phyloP scores from a whole-genome alignment of 2,888 invertebrate species.

The Gari tellinella region DNA sequence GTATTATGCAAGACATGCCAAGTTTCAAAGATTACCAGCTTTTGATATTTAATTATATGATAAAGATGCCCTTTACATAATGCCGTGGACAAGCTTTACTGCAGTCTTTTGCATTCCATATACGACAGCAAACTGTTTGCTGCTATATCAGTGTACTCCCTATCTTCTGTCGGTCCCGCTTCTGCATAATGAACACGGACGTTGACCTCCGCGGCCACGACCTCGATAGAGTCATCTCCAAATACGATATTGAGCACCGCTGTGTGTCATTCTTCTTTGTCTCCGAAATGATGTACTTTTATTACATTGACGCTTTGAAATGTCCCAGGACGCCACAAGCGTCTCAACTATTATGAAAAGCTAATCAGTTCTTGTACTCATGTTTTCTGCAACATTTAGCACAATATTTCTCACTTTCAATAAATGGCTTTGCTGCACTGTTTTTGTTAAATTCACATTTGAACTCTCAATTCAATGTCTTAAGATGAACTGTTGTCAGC shows the following conservation, averaged over 20 bases:
- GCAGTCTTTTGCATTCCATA: too few relatives aligned
- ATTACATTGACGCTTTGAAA: constrained; percentile 19
- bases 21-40: too few relatives aligned
- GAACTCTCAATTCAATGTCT: constrained; percentile 20
- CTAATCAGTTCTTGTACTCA: constrained; percentile 15
- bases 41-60: too few relatives aligned
- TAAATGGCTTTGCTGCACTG: not conserved
- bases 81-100: too few relatives aligned
- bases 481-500: constrained; percentile 33
- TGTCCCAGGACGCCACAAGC: constrained; percentile 15
- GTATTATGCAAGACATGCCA: too few relatives aligned
- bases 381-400: constrained; percentile 21
- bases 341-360: constrained; percentile 19
- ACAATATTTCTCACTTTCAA: not conserved
- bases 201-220: not conserved
- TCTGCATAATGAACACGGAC: constrained; percentile 1
- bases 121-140: too few relatives aligned
- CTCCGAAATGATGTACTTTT: not conserved
- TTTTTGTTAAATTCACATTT: constrained; percentile 10
- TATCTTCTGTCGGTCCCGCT: constrained; percentile 6
- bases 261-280: not conserved
- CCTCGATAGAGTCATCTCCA: not conserved
- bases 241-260: not conserved
- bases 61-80: too few relatives aligned
- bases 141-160: not conserved